Base-by-base conservation (phyloP, 2,797 vertebrate species). In the Sebastes nivosus region DNA sequence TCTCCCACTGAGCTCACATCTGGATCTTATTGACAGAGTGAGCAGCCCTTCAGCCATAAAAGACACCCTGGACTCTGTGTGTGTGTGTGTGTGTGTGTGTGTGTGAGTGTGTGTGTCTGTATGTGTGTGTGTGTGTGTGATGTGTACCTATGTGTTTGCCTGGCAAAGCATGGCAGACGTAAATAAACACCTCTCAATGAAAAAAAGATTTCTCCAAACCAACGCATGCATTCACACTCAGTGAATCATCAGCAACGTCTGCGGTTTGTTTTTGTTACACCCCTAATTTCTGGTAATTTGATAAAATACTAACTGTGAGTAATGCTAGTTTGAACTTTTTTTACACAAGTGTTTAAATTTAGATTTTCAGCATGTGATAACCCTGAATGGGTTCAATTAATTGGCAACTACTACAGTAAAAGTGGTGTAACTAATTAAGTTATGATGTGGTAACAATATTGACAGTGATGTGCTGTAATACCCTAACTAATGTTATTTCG, bases 21-120 rank as follows among this genome's bases (percentile, higher is more conserved):
- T 96, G 96, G 94, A 94, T 95, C 91, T 92, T 91, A 96, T 96
- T 95, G 92, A 89, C 86, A 69, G 82, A 87, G 90, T 65, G 91
- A 92, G 90, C 93, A 93, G 88, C 90, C 91, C 88, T 93, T 94
- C 88, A 90, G 89, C 92, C 92, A 93, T 94, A 93, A 95, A 95
- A 94, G 89, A 93, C 86, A 85, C 84, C 79, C 78, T 89, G 80
- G 83, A 78, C 77, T 72, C 1, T 57, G n/a, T 69, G 29, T 57
- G 76, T 55, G 25, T 68, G 64, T 82, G 55, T 76, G 69, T 6
- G 14, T 96, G 96, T 92, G 88, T 63, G 5, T 5, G 27, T 5
- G 27, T 6, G 14, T 96, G 96, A 91, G 88, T 63, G 46, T 52
- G 64, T 72, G 79, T 65, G 76, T 66, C 34, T 65, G 63, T 59